phyloP scores from a whole-genome alignment of 2,797 vertebrate genomes.

The Hafferia zeledoni region DNA sequence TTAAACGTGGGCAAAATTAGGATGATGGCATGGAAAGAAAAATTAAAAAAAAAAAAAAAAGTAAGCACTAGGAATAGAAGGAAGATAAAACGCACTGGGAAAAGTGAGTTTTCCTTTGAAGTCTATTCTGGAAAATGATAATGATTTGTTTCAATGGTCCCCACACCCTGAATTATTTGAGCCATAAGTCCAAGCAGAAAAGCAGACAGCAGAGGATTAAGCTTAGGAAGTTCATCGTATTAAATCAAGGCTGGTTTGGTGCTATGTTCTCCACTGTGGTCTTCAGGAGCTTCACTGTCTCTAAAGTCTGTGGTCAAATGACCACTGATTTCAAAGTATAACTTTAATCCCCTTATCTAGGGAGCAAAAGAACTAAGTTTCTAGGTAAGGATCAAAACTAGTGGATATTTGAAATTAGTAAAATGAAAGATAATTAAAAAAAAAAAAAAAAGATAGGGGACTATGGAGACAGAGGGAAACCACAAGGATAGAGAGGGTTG shows the following conservation, averaged over 20 bases:
- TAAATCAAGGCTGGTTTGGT: background rate
- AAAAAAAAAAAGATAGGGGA: background rate
- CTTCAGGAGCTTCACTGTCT: background rate
- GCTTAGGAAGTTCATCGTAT: background rate
- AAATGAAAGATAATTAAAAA: background rate
- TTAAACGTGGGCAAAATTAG: slow-evolving; percentile 52
- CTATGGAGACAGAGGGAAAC: background rate
- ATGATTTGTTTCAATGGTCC: background rate
- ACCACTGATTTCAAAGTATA: background rate
- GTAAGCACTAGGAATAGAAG: background rate
- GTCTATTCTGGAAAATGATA: background rate
- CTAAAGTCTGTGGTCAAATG: background rate
- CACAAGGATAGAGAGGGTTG: background rate
- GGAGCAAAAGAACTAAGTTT: background rate
- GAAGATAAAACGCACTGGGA: background rate
- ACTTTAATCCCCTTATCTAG: background rate
- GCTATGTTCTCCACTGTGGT: background rate
- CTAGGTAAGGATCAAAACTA: background rate
- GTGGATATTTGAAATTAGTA: background rate
- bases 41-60: background rate
- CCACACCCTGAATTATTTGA: background rate
- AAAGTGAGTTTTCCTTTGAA: background rate
- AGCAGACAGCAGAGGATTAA: background rate
- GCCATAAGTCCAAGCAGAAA: background rate
- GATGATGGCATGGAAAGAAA: background rate